Base-by-base conservation (phyloP, 2,113 vertebrate species). In the Chamaea fasciata region DNA sequence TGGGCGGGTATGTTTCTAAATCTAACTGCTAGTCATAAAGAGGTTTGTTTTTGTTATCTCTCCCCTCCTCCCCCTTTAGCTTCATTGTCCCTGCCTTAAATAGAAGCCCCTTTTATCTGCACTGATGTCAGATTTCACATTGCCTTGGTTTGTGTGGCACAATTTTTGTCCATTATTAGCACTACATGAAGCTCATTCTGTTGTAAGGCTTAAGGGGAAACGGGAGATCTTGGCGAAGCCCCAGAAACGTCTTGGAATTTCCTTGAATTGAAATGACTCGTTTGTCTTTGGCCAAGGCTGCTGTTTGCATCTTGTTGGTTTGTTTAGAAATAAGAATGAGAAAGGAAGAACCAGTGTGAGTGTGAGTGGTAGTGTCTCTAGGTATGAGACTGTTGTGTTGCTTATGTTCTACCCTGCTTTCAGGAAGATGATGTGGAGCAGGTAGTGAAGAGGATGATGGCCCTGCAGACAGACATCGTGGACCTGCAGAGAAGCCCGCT, bases 361-460 rank as follows among this genome's bases (percentile, higher is more conserved):
- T n/a, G n/a, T n/a, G 39, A 57, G 44, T 30, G 49, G 31, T 19
- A 23, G 50, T 15, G n/a, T 78, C 46, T 52, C 13, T 37, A 15
- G 6, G 27, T 24, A 3, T 10, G 37, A 70, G 27, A 7, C 17
- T 35, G 50, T 33, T 24, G 6, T 3, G 3, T 23, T 62, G 56
- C 52, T 89, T 52, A 22, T 44, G 18, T 52, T 67, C 15, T 56
- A 8, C 30, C 35, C 35, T 69, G 50, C 53, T 88, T 44, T 65
- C 79, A 99, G 99, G 98, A 98, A 82, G 97, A 97, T 10, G 99
- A 99, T 33, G 99, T 99, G 91, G 98, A 94, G 62, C 97, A 98
- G 79, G 97, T 99, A 50, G 99, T 99, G 82, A 99, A 99, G 73
- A 98, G 98, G 95, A 99, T 99, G 98, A 99, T 99, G 99, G 98